Percentiles rank a stretch among this genome's conserved stretches.
Evolutionary conservation across 2,113 vertebrate genomes (phyloP).

Genomic region (Malurus alboscapulatus): DNA sequence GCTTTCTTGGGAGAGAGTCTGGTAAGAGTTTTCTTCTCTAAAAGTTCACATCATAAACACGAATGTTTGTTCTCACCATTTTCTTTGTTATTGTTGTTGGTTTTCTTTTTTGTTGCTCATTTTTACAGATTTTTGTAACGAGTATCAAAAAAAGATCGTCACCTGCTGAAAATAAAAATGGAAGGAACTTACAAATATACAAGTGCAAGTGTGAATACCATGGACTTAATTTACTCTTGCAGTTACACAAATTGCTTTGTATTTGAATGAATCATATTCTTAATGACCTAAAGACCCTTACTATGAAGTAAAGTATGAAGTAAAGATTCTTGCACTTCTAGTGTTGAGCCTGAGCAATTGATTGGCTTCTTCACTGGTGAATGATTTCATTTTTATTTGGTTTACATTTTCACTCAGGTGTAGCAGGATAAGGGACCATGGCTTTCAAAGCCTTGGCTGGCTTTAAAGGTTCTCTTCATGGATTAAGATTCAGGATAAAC

Average conservation of each 20-base stretch:
- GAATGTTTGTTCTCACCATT: neutral
- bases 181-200: neutral
- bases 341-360: rapidly evolving
- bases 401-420: neutral
- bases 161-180: neutral
- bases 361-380: neutral
- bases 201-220: neutral
- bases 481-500: neutral
- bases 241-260: neutral
- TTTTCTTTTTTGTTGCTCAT: neutral
- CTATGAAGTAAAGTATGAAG: neutral
- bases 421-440: neutral
- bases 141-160: neutral
- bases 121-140: neutral
- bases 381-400: neutral
- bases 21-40: neutral
- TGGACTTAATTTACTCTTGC: neutral
- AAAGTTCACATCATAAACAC: neutral
- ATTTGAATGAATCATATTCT: neutral
- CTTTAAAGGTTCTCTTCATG: neutral
- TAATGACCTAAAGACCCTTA: neutral
- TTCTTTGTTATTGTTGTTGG: neutral
- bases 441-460: neutral
- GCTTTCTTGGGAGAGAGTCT: neutral
- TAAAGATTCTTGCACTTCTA: neutral